Percentiles rank a stretch among this genome's conserved stretches.
These are phyloP conservation scores for Polypterus bichir DNA, from an alignment of 2,113 vertebrate species.

Conservation along the genomic window DNA sequence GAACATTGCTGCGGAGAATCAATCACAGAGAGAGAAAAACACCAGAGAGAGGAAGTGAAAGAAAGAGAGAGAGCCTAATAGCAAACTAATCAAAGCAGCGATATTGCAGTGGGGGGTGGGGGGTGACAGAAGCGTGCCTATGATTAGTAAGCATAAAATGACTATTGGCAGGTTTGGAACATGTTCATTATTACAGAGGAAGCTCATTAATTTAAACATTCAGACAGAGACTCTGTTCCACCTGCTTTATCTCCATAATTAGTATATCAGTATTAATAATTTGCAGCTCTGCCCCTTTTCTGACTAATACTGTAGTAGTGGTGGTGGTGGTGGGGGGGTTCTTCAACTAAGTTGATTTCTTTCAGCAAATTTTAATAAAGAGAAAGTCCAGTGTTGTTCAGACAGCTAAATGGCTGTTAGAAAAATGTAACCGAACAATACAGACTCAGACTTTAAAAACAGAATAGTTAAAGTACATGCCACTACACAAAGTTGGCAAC, in stretches of 20 bases:
- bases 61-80: not conserved
- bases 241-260: slow-evolving; percentile 6
- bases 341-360: no score
- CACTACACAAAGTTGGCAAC: no score
- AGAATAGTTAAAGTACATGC: no score
- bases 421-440: no score
- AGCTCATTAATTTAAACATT: slow-evolving; percentile 5
- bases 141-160: slow-evolving; percentile 3
- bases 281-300: not conserved
- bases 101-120: not conserved
- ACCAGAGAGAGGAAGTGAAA: not conserved
- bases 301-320: no score
- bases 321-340: no score
- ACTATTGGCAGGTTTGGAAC: slow-evolving; percentile 5
- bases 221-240: not conserved
- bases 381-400: no score
- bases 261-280: slow-evolving; percentile 7
- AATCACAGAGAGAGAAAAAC: not conserved
- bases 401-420: no score
- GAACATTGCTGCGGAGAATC: not conserved
- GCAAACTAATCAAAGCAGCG: slow-evolving; percentile 3
- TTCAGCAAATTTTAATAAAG: no score
- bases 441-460: no score
- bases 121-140: not conserved
- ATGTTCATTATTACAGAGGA: slow-evolving; percentile 1